Conservation (phyloP, 2,113 vertebrate species). For the Hippocampus abdominalis region DNA sequence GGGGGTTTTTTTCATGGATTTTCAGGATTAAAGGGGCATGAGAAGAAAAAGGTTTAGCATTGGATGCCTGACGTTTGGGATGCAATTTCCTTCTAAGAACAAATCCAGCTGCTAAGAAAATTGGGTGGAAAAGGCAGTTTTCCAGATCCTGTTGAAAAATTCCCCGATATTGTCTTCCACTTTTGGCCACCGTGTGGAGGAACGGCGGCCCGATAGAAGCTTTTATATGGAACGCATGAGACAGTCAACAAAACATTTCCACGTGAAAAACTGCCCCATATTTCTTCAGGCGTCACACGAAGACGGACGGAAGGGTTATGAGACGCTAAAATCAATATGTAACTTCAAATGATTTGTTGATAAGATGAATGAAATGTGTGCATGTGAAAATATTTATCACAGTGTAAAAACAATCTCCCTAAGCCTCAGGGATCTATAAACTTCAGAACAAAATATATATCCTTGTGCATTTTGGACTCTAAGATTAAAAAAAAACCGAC, state of each 20-base stretch:
- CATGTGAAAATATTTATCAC: slow-evolving; percentile 3
- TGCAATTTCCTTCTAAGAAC: background rate
- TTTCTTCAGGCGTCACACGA: slow-evolving; percentile 25
- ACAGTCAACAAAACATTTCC: background rate
- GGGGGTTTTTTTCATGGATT: too few relatives aligned
- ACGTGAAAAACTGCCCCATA: slow-evolving; percentile 10
- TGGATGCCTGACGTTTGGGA: background rate
- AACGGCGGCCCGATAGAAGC: background rate
- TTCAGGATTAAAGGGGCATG: background rate
- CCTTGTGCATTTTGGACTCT: background rate
- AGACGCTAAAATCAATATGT: background rate
- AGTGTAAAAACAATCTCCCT: background rate
- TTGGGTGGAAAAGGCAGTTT: background rate
- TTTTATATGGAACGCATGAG: background rate
- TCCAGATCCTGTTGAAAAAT: background rate
- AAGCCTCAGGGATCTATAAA: background rate
- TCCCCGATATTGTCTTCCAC: background rate
- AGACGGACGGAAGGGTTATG: background rate
- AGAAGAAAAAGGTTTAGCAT: background rate
- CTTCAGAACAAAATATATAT: background rate
- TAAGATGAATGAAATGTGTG: background rate
- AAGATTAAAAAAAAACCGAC: background rate
- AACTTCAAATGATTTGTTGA: background rate
- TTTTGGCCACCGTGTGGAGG: background rate
- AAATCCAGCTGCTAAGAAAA: background rate